phyloP scores from a whole-genome alignment of 2,113 vertebrate genomes.

The Lycaon pictus region DNA sequence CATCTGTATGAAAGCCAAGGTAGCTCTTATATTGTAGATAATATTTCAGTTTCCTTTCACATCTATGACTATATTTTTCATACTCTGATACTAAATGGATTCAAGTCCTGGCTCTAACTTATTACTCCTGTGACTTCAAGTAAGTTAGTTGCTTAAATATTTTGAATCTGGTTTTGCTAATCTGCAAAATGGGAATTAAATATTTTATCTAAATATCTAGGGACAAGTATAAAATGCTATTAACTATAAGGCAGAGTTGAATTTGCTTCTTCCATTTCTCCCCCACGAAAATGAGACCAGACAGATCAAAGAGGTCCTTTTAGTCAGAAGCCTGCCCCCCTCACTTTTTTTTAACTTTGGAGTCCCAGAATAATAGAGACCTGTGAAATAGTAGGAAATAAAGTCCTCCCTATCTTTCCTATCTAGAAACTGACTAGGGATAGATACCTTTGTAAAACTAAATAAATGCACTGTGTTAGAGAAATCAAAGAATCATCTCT shows the following conservation, averaged over 20 bases:
- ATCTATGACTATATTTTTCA: neutral
- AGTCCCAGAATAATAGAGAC: neutral
- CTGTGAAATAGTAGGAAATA: neutral
- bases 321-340: neutral
- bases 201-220: neutral
- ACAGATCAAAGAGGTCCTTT: neutral
- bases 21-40: neutral
- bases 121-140: neutral
- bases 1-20: neutral
- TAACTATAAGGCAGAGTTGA: neutral
- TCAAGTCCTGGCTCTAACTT: neutral
- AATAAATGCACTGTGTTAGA: neutral
- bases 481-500: neutral
- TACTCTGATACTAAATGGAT: neutral
- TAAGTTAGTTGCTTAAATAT: neutral
- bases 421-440: neutral
- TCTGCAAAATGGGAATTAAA: neutral
- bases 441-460: neutral
- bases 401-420: neutral
- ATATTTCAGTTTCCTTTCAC: neutral
- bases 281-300: neutral
- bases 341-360: neutral
- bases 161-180: slow-evolving; percentile 3
- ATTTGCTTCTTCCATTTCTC: neutral
- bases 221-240: neutral